Conservation (phyloP, 2,113 vertebrate species). For the Salvator merianae region DNA sequence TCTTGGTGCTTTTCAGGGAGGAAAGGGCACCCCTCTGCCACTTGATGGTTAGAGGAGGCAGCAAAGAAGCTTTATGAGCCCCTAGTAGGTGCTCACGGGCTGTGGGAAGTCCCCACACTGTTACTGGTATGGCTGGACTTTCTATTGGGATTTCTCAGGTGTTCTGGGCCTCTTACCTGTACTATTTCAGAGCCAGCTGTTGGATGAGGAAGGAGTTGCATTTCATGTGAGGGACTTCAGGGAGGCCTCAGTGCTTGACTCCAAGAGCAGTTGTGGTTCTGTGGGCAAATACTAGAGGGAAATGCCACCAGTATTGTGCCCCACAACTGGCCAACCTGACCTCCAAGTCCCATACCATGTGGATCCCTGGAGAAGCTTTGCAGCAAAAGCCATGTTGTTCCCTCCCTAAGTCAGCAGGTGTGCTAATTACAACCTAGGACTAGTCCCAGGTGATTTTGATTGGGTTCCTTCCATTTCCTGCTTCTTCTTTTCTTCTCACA, state of each 20-base stretch:
- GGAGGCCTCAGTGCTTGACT: not conserved
- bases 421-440: too few species aligned
- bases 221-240: not conserved
- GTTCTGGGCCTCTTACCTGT: not conserved
- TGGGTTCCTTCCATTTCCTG: not conserved
- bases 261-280: not conserved
- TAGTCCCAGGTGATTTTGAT: too few species aligned
- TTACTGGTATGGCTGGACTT: not conserved
- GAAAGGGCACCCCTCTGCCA: too few species aligned
- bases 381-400: too few species aligned
- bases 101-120: too few species aligned
- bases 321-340: not conserved
- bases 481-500: not conserved
- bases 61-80: too few species aligned
- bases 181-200: too few species aligned
- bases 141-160: not conserved
- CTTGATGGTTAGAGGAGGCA: too few species aligned
- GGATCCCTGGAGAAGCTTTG: conserved; percentile 3
- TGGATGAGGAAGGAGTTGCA: not conserved
- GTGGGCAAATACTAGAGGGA: not conserved
- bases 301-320: too few species aligned
- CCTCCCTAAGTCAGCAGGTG: too few species aligned
- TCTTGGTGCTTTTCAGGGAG: too few species aligned
- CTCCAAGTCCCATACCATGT: not conserved
- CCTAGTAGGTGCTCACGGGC: too few species aligned